A percentile compares a stretch with the other conserved stretches of the same genome.
These are phyloP conservation scores for Myrmecophaga tridactyla DNA, from an alignment of 2,113 vertebrate genomes.

Conservation along the genomic window DNA sequence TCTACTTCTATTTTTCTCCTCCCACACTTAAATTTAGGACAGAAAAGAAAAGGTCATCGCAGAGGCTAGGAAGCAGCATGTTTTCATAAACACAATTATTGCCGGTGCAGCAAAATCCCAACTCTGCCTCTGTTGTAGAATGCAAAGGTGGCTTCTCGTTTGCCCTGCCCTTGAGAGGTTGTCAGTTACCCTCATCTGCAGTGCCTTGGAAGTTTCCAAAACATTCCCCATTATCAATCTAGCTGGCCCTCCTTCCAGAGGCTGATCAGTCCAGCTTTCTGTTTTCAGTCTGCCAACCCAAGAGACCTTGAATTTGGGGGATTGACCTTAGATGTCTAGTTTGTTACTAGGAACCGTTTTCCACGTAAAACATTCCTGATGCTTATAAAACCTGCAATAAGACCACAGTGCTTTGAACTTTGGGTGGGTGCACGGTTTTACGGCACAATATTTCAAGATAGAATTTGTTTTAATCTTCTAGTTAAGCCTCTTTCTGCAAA, in stretches of 20 bases:
- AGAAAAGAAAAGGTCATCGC: background rate
- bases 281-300: background rate
- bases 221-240: background rate
- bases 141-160: background rate
- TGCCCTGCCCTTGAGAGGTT: background rate
- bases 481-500: slow-evolving; percentile 74
- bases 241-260: slow-evolving; percentile 21
- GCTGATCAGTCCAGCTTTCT: background rate
- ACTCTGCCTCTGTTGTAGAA: background rate
- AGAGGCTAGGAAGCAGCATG: background rate
- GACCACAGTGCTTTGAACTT: slow-evolving; percentile 67
- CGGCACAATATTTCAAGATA: slow-evolving; percentile 66
- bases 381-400: slow-evolving; percentile 60
- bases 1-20: background rate
- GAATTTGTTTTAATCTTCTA: slow-evolving; percentile 74
- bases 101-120: background rate
- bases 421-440: slow-evolving; percentile 67
- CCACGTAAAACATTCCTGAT: slow-evolving; percentile 33
- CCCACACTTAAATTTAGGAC: background rate
- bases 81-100: background rate
- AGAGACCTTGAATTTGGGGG: background rate
- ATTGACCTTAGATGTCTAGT: slow-evolving; percentile 5
- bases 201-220: background rate
- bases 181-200: background rate
- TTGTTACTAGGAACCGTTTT: slow-evolving; percentile 29